A percentile compares a stretch with the other conserved stretches of the same genome.
Evolutionary conservation across 2,797 vertebrate species (phyloP).

Genomic region (Microctenopoma stevenorrisi): DNA sequence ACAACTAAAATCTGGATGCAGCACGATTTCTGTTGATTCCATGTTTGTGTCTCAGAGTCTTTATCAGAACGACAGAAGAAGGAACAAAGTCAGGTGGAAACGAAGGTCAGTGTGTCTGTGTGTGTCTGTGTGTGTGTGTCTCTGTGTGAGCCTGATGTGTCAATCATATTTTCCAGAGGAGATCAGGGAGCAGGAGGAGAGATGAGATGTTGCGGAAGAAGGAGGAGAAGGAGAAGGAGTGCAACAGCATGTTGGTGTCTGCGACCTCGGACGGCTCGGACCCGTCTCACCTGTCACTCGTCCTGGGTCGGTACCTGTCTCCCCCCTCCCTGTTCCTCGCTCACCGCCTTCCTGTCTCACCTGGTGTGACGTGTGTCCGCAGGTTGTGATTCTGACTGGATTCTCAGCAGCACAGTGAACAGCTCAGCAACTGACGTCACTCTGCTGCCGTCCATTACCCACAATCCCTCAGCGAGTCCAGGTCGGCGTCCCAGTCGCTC

Average conservation of each 20-base stretch:
- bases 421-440: not conserved
- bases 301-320: conserved; percentile 25
- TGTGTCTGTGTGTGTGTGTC: too few species aligned
- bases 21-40: too few species aligned
- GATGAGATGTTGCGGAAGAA: conserved; percentile 1
- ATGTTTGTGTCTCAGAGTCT: conserved; percentile 47
- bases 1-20: too few species aligned
- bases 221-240: not conserved
- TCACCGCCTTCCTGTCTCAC: not conserved
- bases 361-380: conserved; percentile 3
- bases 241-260: not conserved
- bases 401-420: conserved; percentile 36
- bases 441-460: not conserved
- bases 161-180: conserved; percentile 22
- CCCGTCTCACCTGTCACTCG: conserved; percentile 23
- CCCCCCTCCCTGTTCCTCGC: not conserved
- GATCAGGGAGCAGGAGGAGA: conserved; percentile 22
- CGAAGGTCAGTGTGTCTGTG: conserved; percentile 26
- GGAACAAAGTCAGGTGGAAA: not conserved
- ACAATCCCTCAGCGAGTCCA: conserved; percentile 38
- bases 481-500: conserved; percentile 19
- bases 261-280: conserved; percentile 6
- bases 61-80: conserved; percentile 16
- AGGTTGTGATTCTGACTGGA: conserved; percentile 25
- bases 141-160: too few species aligned